These are phyloP conservation scores for Pasiphila rectangulata DNA, from an alignment of 2,888 invertebrate species.

Conservation along the genomic window DNA sequence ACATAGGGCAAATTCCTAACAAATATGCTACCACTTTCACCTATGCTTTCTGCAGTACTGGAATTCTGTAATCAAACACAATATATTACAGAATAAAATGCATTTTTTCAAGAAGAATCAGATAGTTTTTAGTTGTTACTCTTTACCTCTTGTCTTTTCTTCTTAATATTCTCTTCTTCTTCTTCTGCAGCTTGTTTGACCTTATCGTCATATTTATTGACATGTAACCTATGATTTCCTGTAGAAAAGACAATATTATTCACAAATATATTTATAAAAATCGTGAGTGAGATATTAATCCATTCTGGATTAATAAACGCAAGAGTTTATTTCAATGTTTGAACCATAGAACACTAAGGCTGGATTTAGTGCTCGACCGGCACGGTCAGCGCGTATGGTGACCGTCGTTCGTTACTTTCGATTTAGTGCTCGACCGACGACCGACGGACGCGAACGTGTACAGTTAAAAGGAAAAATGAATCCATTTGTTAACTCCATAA, in stretches of 20 bases:
- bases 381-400: no score
- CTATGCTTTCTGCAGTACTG: conserved; percentile 85
- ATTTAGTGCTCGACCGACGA: no score
- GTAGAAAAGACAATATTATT: neutral
- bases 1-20: conserved; percentile 94
- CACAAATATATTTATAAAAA: no score
- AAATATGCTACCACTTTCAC: conserved; percentile 95
- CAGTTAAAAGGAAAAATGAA: no score
- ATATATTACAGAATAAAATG: neutral
- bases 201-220: conserved; percentile 70
- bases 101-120: no score
- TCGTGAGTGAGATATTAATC: no score
- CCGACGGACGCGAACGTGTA: no score
- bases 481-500: no score
- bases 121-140: neutral
- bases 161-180: conserved; percentile 53
- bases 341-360: no score
- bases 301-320: neutral
- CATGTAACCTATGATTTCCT: conserved; percentile 71
- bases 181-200: conserved; percentile 60
- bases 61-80: conserved; percentile 10
- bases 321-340: no score
- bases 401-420: no score
- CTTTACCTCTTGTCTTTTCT: conserved; percentile 61
- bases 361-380: no score